phyloP scores from a whole-genome alignment of 2,797 vertebrate species.

The Microcaecilia unicolor region DNA sequence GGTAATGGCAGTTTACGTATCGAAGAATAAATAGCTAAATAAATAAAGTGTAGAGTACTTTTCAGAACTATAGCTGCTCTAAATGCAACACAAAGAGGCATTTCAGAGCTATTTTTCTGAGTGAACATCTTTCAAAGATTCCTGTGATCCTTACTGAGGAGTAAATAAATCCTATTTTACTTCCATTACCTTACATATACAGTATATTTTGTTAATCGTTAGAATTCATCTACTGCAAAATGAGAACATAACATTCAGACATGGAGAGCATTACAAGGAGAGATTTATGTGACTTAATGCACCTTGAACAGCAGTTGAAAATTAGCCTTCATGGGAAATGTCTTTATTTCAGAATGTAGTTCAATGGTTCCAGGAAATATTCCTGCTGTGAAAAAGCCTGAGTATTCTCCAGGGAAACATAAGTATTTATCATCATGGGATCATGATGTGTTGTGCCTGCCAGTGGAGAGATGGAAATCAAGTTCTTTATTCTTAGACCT shows the following conservation, averaged over 20 bases:
- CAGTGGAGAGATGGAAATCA: background rate
- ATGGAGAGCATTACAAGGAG: slow-evolving; percentile 22
- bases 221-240: slow-evolving; percentile 8
- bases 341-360: slow-evolving; percentile 26
- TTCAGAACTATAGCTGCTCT: no score
- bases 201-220: slow-evolving; percentile 24
- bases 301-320: slow-evolving; percentile 21
- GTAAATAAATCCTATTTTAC: background rate
- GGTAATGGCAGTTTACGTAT: no score
- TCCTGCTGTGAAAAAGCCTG: slow-evolving; percentile 8
- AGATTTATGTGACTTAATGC: slow-evolving; percentile 6
- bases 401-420: background rate
- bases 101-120: no score
- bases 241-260: slow-evolving; percentile 21
- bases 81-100: no score
- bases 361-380: slow-evolving; percentile 22
- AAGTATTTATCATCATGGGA: background rate
- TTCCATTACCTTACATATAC: background rate
- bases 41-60: no score
- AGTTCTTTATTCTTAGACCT: background rate
- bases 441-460: background rate
- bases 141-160: slow-evolving; percentile 15
- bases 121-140: no score
- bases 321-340: slow-evolving; percentile 23
- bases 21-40: no score